These are phyloP conservation scores for Phrynosoma platyrhinos DNA, from an alignment of 2,113 vertebrate genomes.

Conservation along the genomic window DNA sequence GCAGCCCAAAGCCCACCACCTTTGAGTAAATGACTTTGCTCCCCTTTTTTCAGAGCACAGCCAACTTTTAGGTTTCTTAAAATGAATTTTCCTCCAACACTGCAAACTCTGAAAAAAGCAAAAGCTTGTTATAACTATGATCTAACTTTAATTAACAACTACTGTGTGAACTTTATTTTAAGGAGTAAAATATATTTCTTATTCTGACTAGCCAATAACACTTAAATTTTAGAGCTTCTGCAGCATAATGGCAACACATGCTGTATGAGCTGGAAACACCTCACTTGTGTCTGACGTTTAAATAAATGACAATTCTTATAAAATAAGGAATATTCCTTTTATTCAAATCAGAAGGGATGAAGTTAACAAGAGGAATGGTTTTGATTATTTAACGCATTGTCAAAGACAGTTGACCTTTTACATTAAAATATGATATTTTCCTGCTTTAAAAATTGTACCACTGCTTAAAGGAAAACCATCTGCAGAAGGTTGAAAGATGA, in stretches of 20 bases:
- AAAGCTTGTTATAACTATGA: background rate
- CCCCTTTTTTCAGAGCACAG: background rate
- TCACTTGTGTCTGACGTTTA: constrained; percentile 44
- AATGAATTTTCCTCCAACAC: constrained; percentile 26
- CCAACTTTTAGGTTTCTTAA: constrained; percentile 5
- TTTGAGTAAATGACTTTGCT: background rate
- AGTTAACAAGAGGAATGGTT: constrained; percentile 57
- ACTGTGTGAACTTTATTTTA: constrained; percentile 6
- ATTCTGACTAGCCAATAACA: constrained; percentile 17
- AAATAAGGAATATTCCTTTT: constrained; percentile 45
- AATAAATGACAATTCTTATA: constrained; percentile 46
- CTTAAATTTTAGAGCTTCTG: constrained; percentile 15
- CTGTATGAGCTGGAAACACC: constrained; percentile 19
- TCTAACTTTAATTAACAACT: constrained; percentile 17
- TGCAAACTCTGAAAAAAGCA: constrained; percentile 17
- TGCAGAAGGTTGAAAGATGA: constrained; percentile 20
- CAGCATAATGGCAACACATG: background rate
- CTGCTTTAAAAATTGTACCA: constrained; percentile 56
- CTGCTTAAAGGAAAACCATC: constrained; percentile 52
- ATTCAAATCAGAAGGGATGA: constrained; percentile 51
- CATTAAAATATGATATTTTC: constrained; percentile 47
- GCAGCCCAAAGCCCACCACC: background rate
- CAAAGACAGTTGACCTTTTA: constrained; percentile 57
- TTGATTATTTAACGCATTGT: constrained; percentile 55
- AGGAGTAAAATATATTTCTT: constrained; percentile 14